A percentile compares a stretch with the other conserved stretches of the same genome.
Evolutionary conservation across 2,113 vertebrate genomes (phyloP).

Genomic region (Dryoscopus gambensis): DNA sequence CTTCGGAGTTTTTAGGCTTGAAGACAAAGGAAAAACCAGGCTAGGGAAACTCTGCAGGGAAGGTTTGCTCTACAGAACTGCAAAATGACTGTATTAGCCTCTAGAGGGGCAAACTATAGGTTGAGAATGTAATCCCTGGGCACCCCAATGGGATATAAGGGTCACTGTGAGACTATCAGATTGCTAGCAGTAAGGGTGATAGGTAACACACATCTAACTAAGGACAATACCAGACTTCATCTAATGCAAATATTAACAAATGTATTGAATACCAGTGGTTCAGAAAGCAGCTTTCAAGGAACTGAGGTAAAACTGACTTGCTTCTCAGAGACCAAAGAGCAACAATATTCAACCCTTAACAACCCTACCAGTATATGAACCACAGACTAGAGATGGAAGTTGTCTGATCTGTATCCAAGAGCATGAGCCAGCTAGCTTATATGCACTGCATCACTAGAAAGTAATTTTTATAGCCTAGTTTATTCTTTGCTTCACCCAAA

Average conservation of each 20-base stretch:
- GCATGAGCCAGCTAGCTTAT: not conserved
- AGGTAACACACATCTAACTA: not conserved
- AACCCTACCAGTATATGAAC: not conserved
- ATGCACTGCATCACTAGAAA: not conserved
- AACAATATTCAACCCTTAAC: not conserved
- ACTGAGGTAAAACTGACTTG: not conserved
- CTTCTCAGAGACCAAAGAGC: not conserved
- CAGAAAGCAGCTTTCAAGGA: not conserved
- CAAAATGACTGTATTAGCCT: not conserved
- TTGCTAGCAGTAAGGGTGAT: fast-evolving
- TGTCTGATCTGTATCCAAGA: not conserved
- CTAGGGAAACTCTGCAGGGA: not conserved
- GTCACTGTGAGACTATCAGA: fast-evolving
- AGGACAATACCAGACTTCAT: not conserved
- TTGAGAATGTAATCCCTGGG: not conserved
- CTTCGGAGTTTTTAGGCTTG: not conserved
- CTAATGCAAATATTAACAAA: not conserved
- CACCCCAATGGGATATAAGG: not conserved
- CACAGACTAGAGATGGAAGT: not conserved
- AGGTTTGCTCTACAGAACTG: not conserved
- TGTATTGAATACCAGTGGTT: not conserved
- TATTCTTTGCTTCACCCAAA: not conserved
- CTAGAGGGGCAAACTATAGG: not conserved
- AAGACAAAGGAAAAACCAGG: not conserved
- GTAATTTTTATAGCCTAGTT: not conserved